These are phyloP conservation scores for Podarcis cretensis DNA, from an alignment of 2,113 vertebrate species.

Conservation along the genomic window DNA sequence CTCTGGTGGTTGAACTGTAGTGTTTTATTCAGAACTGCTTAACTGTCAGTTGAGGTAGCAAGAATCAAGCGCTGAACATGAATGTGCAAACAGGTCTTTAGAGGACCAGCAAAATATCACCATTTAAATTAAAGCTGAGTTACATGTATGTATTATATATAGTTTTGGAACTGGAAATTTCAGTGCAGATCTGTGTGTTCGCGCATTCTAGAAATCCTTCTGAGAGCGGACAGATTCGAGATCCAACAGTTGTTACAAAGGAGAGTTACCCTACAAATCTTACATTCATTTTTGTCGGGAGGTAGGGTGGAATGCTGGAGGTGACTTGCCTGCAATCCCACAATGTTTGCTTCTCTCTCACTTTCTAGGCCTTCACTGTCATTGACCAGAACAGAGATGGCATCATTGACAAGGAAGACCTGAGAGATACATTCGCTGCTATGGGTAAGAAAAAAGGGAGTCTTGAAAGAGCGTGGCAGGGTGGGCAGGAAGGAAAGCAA, in stretches of 20 bases:
- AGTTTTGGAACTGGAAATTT: not conserved
- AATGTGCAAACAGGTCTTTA: not conserved
- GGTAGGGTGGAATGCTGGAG: not conserved
- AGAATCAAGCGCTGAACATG: not conserved
- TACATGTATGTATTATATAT: not conserved
- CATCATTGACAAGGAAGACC: slow-evolving; percentile 92
- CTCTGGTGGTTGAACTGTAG: not conserved
- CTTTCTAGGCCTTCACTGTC: slow-evolving; percentile 89
- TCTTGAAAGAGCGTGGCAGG: not conserved
- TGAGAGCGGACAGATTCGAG: not conserved
- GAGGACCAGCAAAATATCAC: not conserved
- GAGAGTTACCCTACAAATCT: not conserved
- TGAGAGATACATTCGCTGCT: slow-evolving; percentile 89
- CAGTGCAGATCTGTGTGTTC: not conserved
- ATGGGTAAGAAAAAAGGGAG: slow-evolving; percentile 78
- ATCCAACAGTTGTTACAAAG: not conserved
- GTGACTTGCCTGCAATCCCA: not conserved
- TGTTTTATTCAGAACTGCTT: not conserved
- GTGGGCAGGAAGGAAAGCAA: not conserved
- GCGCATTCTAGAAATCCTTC: not conserved
- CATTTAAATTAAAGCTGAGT: not conserved
- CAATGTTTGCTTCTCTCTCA: not conserved
- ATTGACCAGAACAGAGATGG: slow-evolving; percentile 94
- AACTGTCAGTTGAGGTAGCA: not conserved
- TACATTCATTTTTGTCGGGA: not conserved